Percentiles rank a stretch among this genome's conserved stretches.
Conservation (phyloP, 2,888 invertebrate genomes). For the Trimorus sp. region DNA sequence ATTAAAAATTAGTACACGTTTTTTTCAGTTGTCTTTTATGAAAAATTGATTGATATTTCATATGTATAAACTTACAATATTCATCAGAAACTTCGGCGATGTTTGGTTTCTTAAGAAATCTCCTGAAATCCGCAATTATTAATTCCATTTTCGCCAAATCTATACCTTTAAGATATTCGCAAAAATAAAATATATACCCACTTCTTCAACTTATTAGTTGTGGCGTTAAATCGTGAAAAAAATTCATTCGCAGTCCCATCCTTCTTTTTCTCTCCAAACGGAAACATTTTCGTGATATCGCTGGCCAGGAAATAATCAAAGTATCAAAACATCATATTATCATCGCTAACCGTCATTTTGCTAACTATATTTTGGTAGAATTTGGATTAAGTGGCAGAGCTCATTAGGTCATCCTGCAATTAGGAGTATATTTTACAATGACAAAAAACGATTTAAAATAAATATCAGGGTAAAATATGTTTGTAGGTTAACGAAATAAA, state of each 20-base stretch:
- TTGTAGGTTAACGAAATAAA: neutral
- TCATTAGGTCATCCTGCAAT: conserved; percentile 41
- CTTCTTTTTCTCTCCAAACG: conserved; percentile 49
- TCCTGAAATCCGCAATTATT: conserved; percentile 81
- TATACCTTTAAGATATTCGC: conserved; percentile 4
- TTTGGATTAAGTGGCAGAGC: conserved; percentile 31
- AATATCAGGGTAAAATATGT: neutral
- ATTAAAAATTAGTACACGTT: too few species aligned
- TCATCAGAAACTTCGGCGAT: conserved; percentile 90
- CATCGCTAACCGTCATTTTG: conserved; percentile 31
- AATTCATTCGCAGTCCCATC: conserved; percentile 81
- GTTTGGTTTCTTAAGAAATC: conserved; percentile 89
- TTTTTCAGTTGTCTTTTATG: too few species aligned
- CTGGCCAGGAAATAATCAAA: conserved; percentile 51
- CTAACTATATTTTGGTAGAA: conserved; percentile 41
- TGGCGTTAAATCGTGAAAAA: conserved; percentile 87
- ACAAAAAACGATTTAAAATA: neutral
- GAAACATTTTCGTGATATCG: conserved; percentile 54
- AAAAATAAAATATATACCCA: conserved; percentile 76
- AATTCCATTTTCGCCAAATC: neutral
- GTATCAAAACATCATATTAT: conserved; percentile 53
- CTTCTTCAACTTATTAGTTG: conserved; percentile 90
- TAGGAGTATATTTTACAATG: neutral
- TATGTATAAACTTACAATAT: conserved; percentile 82
- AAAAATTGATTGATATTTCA: neutral